Percentiles rank a stretch among this genome's conserved stretches.
Conservation (phyloP, 2,797 vertebrate genomes). For the Semotilus atromaculatus region DNA sequence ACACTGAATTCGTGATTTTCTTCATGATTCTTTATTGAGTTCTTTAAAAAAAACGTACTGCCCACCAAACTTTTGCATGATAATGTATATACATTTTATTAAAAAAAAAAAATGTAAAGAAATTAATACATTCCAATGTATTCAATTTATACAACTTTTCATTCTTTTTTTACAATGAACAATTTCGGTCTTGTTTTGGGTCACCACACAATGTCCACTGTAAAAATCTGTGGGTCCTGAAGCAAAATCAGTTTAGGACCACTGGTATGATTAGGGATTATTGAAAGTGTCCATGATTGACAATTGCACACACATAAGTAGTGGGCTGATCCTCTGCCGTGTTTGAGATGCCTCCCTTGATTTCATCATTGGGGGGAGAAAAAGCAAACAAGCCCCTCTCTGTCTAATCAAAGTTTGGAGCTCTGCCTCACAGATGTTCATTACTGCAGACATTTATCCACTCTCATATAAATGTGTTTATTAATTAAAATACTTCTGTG, state of each 20-base stretch:
- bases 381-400: not conserved
- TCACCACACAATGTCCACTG: not conserved
- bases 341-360: not conserved
- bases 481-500: slow-evolving; percentile 36
- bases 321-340: not conserved
- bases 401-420: slow-evolving; percentile 14
- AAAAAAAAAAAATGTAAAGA: not conserved
- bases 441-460: slow-evolving; percentile 32
- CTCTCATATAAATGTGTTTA: slow-evolving; percentile 14
- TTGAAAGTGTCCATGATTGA: not conserved
- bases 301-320: not conserved
- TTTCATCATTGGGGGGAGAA: not conserved
- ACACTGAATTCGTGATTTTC: not conserved
- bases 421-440: slow-evolving; percentile 31
- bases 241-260: not conserved
- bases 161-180: not conserved
- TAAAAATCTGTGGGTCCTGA: not conserved
- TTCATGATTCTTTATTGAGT: not conserved
- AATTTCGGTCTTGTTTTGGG: not conserved
- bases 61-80: not conserved
- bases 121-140: not conserved
- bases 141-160: too few species aligned
- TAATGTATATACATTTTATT: not conserved
- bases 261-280: not conserved
- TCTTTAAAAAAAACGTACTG: too few species aligned